A percentile compares a stretch with the other conserved stretches of the same genome.
Conservation (phyloP, 2,797 vertebrate genomes). For the Fundulus diaphanus region DNA sequence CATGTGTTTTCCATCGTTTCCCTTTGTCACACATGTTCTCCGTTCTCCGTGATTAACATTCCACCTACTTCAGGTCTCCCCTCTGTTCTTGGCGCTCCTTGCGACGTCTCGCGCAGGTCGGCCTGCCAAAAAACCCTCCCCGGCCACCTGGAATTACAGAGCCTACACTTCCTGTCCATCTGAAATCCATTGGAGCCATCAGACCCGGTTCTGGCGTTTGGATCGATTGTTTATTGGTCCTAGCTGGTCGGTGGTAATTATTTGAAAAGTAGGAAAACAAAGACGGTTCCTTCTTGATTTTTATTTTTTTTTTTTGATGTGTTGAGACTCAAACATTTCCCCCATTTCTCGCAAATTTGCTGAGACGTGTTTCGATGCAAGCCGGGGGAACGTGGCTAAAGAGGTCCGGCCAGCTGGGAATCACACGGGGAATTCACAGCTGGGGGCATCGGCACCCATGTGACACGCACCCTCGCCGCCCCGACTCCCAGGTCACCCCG, state of each 20-base stretch:
- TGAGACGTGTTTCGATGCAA: neutral
- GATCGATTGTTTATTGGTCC: conserved; percentile 74
- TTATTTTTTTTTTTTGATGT: too few relatives aligned
- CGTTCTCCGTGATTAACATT: conserved; percentile 74
- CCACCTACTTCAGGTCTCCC: conserved; percentile 75
- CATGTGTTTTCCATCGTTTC: conserved; percentile 84
- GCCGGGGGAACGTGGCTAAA: conserved; percentile 5
- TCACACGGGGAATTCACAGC: conserved; percentile 27
- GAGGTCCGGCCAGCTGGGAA: conserved; percentile 28
- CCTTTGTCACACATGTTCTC: conserved; percentile 77
- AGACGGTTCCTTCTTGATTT: conserved; percentile 46
- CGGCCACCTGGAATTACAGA: conserved; percentile 76
- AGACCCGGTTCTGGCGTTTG: conserved; percentile 60
- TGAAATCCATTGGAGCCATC: conserved; percentile 81
- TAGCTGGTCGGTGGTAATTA: conserved; percentile 67
- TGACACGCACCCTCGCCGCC: conserved; percentile 21
- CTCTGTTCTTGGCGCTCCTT: conserved; percentile 49
- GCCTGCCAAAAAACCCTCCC: conserved; percentile 81
- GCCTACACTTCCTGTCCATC: conserved; percentile 80
- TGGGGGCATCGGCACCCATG: conserved; percentile 19
- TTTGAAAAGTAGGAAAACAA: conserved; percentile 61
- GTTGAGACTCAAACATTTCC: conserved; percentile 30
- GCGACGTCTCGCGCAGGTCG: conserved; percentile 56
- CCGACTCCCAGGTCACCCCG: conserved; percentile 23
- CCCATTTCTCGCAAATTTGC: conserved; percentile 12